Evolutionary conservation across 2,797 vertebrate species (phyloP).

Genomic region (Notoglanidium macrostoma): DNA sequence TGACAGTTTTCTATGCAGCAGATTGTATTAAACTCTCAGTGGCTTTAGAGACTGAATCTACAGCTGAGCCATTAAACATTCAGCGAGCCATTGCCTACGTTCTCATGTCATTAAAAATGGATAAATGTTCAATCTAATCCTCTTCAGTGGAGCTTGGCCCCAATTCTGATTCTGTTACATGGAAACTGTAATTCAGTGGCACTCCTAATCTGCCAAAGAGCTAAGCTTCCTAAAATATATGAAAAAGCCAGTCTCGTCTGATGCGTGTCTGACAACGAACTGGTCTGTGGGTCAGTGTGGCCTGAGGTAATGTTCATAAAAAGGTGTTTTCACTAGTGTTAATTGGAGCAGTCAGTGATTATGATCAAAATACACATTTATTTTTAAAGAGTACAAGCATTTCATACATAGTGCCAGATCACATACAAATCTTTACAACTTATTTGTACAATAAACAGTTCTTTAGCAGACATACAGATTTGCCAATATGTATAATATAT

Average conservation of each 20-base stretch:
- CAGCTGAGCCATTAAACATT: constrained; percentile 72
- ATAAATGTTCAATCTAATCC: constrained; percentile 63
- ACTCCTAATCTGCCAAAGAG: constrained; percentile 28
- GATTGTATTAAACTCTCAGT: constrained; percentile 9
- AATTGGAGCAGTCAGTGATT: background rate
- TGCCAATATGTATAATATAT: background rate
- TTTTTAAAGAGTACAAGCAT: background rate
- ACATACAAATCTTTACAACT: background rate
- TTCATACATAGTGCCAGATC: background rate
- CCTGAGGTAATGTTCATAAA: background rate
- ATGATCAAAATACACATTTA: background rate
- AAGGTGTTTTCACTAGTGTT: background rate
- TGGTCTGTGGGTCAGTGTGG: background rate
- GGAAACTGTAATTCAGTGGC: constrained; percentile 25
- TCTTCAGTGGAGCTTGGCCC: constrained; percentile 38
- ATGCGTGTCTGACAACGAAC: background rate
- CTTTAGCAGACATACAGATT: background rate
- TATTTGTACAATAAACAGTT: background rate
- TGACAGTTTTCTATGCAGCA: background rate
- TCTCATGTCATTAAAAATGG: constrained; percentile 70
- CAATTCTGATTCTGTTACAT: constrained; percentile 42
- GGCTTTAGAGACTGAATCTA: constrained; percentile 54
- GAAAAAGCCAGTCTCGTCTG: background rate
- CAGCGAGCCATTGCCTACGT: constrained; percentile 63
- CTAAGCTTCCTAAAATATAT: background rate